A percentile compares a stretch with the other conserved stretches of the same genome.
Evolutionary conservation across 2,888 invertebrate species (phyloP).

Genomic region (Xylota sylvarum): DNA sequence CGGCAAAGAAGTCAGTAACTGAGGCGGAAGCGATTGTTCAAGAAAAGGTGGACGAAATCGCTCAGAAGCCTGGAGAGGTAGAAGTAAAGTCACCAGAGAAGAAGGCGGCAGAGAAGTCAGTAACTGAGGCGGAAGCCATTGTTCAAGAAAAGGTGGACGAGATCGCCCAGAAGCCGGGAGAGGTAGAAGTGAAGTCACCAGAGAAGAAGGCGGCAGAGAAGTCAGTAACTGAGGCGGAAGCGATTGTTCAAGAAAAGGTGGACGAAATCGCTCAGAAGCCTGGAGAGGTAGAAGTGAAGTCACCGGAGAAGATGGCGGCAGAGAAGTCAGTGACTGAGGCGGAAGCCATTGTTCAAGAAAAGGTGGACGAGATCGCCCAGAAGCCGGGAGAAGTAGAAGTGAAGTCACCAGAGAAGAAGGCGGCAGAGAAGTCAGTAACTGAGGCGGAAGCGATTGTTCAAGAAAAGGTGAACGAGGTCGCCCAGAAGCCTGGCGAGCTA

Average conservation of each 20-base stretch:
- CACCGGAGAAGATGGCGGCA: neutral
- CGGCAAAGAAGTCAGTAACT: too few species aligned
- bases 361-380: too few species aligned
- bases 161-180: too few species aligned
- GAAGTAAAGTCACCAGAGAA: too few species aligned
- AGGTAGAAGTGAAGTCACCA: neutral
- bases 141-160: too few species aligned
- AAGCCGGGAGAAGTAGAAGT: too few species aligned
- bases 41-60: too few species aligned
- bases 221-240: conserved; percentile 18
- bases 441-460: conserved; percentile 6
- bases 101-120: too few species aligned
- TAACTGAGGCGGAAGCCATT: neutral
- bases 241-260: neutral
- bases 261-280: neutral
- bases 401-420: too few species aligned
- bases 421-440: neutral
- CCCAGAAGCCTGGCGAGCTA: neutral
- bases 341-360: too few species aligned
- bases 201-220: conserved; percentile 9
- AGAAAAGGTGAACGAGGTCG: neutral
- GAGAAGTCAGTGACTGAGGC: neutral
- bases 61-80: too few species aligned
- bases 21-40: too few species aligned
- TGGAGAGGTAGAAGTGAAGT: neutral